Evolutionary conservation across 35 echinoderm and acorn worm genomes (phyloP).

Genomic region (Eucidaris tribuloides): DNA sequence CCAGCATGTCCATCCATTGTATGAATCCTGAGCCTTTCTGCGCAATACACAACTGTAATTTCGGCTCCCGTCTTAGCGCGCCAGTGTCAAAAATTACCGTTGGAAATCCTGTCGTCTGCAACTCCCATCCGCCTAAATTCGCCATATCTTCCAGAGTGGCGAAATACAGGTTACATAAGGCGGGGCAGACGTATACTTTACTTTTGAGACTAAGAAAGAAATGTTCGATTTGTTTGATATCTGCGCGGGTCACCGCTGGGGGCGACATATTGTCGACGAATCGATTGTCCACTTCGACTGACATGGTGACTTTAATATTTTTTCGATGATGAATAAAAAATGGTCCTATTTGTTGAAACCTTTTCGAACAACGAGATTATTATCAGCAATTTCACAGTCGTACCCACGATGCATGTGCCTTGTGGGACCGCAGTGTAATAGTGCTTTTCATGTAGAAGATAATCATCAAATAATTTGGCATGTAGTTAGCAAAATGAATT

Average conservation of each 20-base stretch:
- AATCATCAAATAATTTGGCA: too few relatives aligned
- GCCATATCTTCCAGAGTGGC: conserved; percentile 80
- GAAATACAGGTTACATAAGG: conserved; percentile 91
- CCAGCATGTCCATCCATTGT: conserved; percentile 74
- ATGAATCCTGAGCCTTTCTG: conserved; percentile 96
- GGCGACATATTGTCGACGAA: conserved; percentile 3
- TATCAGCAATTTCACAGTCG: too few relatives aligned
- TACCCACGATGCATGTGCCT: too few relatives aligned
- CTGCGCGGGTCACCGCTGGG: conserved; percentile 19
- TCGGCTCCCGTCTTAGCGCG: conserved; percentile 29
- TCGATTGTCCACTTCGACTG: neutral
- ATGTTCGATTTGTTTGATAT: conserved; percentile 92
- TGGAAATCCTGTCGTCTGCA: conserved; percentile 86
- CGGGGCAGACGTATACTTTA: conserved; percentile 95
- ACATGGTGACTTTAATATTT: neutral
- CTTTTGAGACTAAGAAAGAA: conserved; percentile 87
- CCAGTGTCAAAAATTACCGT: conserved; percentile 69
- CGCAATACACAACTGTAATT: conserved; percentile 74
- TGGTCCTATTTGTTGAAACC: too few relatives aligned
- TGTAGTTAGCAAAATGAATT: too few relatives aligned
- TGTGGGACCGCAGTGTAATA: too few relatives aligned
- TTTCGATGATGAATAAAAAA: too few relatives aligned
- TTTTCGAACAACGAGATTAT: too few relatives aligned
- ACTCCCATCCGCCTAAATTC: conserved; percentile 87
- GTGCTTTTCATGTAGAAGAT: too few relatives aligned